Evolutionary conservation across 1,140 invertebrate genomes (phyloP).

Genomic region (Ceratina australensis): DNA sequence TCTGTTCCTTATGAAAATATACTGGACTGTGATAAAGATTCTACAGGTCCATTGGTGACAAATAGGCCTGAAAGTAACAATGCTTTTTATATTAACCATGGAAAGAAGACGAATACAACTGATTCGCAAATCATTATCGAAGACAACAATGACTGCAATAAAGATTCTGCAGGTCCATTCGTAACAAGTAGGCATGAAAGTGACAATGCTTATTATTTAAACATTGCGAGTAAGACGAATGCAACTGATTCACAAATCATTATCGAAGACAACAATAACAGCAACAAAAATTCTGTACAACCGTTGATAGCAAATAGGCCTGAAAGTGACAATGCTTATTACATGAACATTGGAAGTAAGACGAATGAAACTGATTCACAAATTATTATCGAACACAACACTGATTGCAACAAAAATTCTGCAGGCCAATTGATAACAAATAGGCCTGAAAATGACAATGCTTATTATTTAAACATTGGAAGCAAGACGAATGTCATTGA

Average conservation of each 20-base stretch:
- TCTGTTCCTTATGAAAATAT: conserved; percentile 5
- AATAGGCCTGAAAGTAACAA: conserved; percentile 24
- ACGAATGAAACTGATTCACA: not conserved
- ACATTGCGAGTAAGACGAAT: no score
- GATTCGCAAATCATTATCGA: not conserved
- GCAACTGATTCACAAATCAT: not conserved
- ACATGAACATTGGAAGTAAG: conserved; percentile 26
- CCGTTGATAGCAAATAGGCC: conserved; percentile 33
- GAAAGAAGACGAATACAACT: not conserved
- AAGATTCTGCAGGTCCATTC: not conserved
- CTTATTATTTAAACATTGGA: no score
- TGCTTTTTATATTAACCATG: conserved; percentile 13
- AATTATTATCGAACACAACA: not conserved
- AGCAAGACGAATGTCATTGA: no score
- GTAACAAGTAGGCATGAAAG: no score
- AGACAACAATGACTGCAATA: conserved; percentile 9
- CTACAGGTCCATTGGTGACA: conserved; percentile 12
- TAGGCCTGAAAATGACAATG: no score
- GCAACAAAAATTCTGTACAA: no score
- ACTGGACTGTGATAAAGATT: conserved; percentile 2
- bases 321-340: conserved; percentile 19
- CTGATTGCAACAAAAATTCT: conserved; percentile 14
- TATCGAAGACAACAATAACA: no score
- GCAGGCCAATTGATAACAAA: no score
- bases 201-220: no score